Base-by-base conservation (phyloP, 2,797 vertebrate species). In the Phalloptychus januarius region DNA sequence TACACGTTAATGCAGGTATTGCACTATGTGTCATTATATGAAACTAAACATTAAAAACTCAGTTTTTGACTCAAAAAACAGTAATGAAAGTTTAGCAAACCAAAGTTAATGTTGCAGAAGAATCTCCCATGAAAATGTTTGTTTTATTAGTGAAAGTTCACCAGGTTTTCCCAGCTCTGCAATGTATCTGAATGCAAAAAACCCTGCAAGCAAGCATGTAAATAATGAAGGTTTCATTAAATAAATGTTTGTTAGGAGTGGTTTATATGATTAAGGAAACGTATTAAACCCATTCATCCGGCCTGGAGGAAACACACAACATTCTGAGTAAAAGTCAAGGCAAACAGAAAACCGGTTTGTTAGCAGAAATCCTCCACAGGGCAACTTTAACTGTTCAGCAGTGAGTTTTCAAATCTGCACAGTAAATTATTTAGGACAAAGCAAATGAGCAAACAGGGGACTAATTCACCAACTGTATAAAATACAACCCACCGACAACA, bases 271-370 rank as follows among this genome's bases (percentile, higher is more conserved):
- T 3, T 0, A 56, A 40, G 33, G 18, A 65, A 56, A 50, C 20
- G 63, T 12, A 50, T 48, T 50, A 28, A 45, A 31, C 31, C 8
- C 54, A 33, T 78, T 36, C 6, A 38, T 33, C 5, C 63, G 10
- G 42, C 40, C 40, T 58, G 25, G 40, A 69, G 40, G 58, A 72
- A 5, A 67, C 28, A 3, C 15, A 75, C 12, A 63, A 56, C 28
- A 33, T 16, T 45, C 23, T 46, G 46, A 79, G 48, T 33, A n/a
- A n/a, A 44, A 42, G 18, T 72, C 52, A 50, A 28, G 25, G 71
- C 44, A 48, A 48, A 46, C 38, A 6, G 23, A 58, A 83, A 67
- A 36, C 16, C 16, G 20, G 15, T 45, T 42, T 50, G n/a, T 82
- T 63, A 25, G n/a, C 6, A 71, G 36, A 2, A 61, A 77, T 16